A percentile compares a stretch with the other conserved stretches of the same genome.
These are phyloP conservation scores for Fistularia tabacaria DNA, from an alignment of 2,797 vertebrate species.

Conservation along the genomic window DNA sequence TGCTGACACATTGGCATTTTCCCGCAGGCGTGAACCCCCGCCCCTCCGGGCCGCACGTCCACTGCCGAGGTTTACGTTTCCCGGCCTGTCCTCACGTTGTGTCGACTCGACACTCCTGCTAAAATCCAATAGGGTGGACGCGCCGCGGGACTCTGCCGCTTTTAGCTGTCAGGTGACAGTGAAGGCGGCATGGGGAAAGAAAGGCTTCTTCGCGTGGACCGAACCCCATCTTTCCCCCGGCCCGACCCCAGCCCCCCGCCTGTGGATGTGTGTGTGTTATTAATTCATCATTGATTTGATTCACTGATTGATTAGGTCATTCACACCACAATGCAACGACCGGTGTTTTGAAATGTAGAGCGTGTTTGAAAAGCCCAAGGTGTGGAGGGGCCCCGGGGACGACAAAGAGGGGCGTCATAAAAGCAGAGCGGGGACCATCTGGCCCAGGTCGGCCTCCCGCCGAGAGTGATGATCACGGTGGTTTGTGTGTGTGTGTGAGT, in stretches of 20 bases:
- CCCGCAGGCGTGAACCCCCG: no score
- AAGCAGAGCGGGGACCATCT: slow-evolving; percentile 61
- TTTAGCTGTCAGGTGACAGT: no score
- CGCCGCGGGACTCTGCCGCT: no score
- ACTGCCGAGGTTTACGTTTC: no score
- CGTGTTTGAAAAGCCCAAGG: slow-evolving; percentile 36
- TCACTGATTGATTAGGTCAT: slow-evolving; percentile 46
- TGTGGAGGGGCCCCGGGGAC: slow-evolving; percentile 38
- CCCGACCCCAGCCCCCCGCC: not conserved
- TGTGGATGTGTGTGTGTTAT: slow-evolving; percentile 25
- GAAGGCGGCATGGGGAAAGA: no score
- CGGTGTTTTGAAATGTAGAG: slow-evolving; percentile 37
- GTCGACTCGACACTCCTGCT: no score
- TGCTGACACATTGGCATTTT: not conserved
- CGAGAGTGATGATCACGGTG: slow-evolving; percentile 54
- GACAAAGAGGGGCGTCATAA: slow-evolving; percentile 51
- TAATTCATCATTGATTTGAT: slow-evolving; percentile 45
- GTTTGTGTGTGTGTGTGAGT: slow-evolving; percentile 30
- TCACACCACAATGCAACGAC: slow-evolving; percentile 47
- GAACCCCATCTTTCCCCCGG: no score
- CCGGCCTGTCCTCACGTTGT: no score
- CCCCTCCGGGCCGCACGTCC: no score
- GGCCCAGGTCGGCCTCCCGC: slow-evolving; percentile 66
- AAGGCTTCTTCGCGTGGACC: no score
- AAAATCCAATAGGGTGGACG: no score